A percentile compares a stretch with the other conserved stretches of the same genome.
Conservation (phyloP, 2,888 invertebrate species). For the Smittia sp. region DNA sequence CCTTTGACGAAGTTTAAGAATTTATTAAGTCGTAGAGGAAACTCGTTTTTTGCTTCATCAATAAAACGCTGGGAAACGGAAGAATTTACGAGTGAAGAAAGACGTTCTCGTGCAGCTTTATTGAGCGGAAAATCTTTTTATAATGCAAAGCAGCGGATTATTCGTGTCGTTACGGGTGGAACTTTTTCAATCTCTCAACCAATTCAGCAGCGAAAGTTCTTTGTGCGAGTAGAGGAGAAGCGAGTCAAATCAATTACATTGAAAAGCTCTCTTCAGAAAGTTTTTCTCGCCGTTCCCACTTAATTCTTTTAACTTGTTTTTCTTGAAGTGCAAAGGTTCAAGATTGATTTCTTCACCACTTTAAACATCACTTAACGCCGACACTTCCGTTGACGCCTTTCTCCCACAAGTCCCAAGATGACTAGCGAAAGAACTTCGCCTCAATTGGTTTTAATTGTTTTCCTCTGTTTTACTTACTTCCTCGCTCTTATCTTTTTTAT, state of each 20-base stretch:
- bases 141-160: slow-evolving; percentile 4
- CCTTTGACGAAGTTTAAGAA: neutral
- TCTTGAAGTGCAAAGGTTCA: neutral
- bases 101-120: neutral
- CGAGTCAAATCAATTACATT: slow-evolving; percentile 8
- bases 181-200: neutral
- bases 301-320: slow-evolving; percentile 1
- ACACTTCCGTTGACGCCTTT: too few species aligned
- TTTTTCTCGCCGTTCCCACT: neutral
- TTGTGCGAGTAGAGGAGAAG: neutral
- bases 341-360: neutral
- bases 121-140: slow-evolving; percentile 3
- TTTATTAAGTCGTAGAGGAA: neutral
- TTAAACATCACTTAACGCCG: too few species aligned
- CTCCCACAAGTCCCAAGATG: neutral
- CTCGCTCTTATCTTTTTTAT: neutral
- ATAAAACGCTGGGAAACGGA: neutral
- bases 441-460: neutral
- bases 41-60: neutral
- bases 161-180: neutral
- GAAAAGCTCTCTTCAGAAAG: neutral
- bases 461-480: neutral
- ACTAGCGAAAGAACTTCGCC: neutral
- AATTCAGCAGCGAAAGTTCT: neutral
- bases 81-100: neutral